Base-by-base conservation (phyloP, 2,113 vertebrate genomes). In the Tachysurus vachellii region DNA sequence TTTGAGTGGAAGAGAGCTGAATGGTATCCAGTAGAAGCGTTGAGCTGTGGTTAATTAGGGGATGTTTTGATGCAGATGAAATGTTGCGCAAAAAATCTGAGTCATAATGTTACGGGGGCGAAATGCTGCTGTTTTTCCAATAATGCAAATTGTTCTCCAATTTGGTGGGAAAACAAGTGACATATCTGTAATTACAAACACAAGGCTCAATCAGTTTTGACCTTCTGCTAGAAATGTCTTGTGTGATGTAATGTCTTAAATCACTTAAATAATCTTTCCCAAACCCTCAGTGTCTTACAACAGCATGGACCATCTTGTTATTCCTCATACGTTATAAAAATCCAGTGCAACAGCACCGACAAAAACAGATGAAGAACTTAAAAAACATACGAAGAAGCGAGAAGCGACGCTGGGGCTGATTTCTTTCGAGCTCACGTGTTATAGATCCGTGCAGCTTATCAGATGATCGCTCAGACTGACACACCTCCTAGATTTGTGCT, bases 11-110 rank as follows among this genome's bases (percentile, higher is more conserved):
- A 36, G 54, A 42, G 83, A 85, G 70, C 56, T 59, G 70, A 59
- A 75, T 44, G 68, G 83, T 59, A 17, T 75, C 83, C 56, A 75
- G 17, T n/a, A 47, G 26, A 66, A 82, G 82, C 68, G 36, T 84
- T 23, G 31, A 71, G 53, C 68, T 71, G 54, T 1, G 83, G 54
- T 61, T 85, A 26, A 85, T 85, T 61, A 75, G 36, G 23, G 23
- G 56, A 61, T 61, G 83, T 76, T 85, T 70, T 85, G 70, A 85
- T 75, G 83, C 83, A 76, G 36, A 82, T 73, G 54, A 84, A 73
- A 57, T 84, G 83, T 71, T 73, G 53, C 31, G 3, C 11, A 61
- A 81, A 81, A 79, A 59, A 66, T 17, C 23, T 73, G 64, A 71
- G 50, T 57, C 54, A 57, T 85, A 44, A 85, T 75, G 36, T 75